phyloP scores from a whole-genome alignment of 92 coral and sea anemone species.

The Parazoanthus atlanticus region DNA sequence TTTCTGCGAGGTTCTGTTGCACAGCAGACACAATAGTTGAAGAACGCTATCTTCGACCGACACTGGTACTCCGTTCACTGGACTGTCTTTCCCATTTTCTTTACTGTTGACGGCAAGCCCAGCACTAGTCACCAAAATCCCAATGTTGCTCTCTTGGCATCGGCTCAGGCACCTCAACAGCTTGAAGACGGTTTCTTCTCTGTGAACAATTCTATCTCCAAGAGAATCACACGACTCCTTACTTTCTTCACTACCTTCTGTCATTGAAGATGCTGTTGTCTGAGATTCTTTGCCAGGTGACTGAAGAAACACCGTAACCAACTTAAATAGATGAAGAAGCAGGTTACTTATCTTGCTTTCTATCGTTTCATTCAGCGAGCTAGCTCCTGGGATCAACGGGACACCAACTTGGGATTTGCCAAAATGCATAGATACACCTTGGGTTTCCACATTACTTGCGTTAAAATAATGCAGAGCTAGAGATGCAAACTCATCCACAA shows the following conservation, averaged over 20 bases:
- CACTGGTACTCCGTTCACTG: conserved; percentile 63
- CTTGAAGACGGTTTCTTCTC: conserved; percentile 57
- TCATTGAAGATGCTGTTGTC: conserved; percentile 11
- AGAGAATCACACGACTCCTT: conserved; percentile 32
- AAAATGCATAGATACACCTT: conserved; percentile 33
- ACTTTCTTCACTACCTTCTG: conserved; percentile 32
- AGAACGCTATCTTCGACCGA: conserved; percentile 92
- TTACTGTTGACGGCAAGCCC: conserved; percentile 49
- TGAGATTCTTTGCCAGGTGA: neutral
- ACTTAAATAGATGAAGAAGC: conserved; percentile 23
- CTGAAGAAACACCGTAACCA: conserved; percentile 12
- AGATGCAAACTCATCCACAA: conserved; percentile 30
- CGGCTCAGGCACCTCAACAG: conserved; percentile 80
- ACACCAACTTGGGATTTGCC: conserved; percentile 32
- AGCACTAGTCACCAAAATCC: conserved; percentile 48
- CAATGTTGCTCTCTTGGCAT: conserved; percentile 67
- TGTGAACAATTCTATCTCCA: conserved; percentile 49
- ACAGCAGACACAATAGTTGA: conserved; percentile 75
- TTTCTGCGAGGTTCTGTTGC: conserved; percentile 59
- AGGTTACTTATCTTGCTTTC: conserved; percentile 26
- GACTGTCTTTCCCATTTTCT: conserved; percentile 28
- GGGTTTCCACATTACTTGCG: conserved; percentile 2
- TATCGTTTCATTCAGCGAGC: conserved; percentile 35
- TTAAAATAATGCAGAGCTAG: conserved; percentile 29
- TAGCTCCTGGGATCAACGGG: conserved; percentile 12